Base-by-base conservation (phyloP, 2,888 invertebrate species). In the Dorcus hopei region DNA sequence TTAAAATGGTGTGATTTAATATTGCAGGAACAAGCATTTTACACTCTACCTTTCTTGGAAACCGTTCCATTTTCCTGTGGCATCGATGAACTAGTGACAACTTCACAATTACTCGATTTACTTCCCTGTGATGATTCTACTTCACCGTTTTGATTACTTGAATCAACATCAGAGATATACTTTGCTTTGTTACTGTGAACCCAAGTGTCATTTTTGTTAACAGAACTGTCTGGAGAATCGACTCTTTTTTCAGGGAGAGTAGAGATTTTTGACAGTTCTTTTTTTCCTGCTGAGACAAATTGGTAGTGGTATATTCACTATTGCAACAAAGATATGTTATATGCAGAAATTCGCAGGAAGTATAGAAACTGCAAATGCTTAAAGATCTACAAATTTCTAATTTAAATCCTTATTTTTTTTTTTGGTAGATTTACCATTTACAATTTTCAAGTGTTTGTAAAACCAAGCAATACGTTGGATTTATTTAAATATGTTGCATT, bases 41-140 rank as follows among this genome's bases (percentile, higher is more conserved):
- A 4, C 45, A 2, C 7, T 19, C 3, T 45, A 45, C 45, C 45
- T 19, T 45, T 45, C 14, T 45, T 45, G 9, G 11, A 19, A 11
- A 11, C 9, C 19, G 81, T 81, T 2, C 77, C 78, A 67, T 84
- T 85, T 75, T 83, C 84, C 61, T 70, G 71, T 0, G 82, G 23
- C 8, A 68, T 51, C 7, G 68, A 41, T 26, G 72, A 58, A 1
- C 65, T 68, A 61, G 66, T 72, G 9, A 64, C 66, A 41, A 68
- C 68, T 38, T 69, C 68, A 19, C 56, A 57, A 26, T 61, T 61
- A 14, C 16, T 14, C 40, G 42, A 54, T 52, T 55, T 61, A 47
- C 62, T 42, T 23, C 66, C 58, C 26, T 59, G 55, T 19, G 65
- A 63, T 43, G 57, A 33, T 33, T 33, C 63, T 11, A 65, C 61